phyloP scores from a whole-genome alignment of 2,888 invertebrate genomes.

The Drosophila gaucha region DNA sequence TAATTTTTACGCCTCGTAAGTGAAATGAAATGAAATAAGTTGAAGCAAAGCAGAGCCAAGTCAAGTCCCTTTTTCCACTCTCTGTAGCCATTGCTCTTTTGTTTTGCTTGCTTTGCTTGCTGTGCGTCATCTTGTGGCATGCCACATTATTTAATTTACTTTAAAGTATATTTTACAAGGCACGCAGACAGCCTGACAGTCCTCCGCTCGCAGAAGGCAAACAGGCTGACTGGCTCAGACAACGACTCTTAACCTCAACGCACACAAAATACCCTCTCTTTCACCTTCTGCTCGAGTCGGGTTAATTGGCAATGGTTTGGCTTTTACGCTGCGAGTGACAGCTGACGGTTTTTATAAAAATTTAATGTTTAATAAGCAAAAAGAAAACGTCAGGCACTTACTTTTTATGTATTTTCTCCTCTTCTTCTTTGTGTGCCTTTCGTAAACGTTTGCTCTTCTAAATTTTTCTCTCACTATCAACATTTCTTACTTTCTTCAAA shows the following conservation, averaged over 20 bases:
- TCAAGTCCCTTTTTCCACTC: background rate
- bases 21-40: conserved; percentile 72
- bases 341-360: no score
- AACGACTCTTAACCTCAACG: conserved; percentile 39
- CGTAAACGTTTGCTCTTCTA: background rate
- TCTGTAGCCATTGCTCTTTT: background rate
- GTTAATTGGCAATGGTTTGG: conserved; percentile 8
- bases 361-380: no score
- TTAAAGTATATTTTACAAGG: conserved; percentile 67
- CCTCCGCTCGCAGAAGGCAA: conserved; percentile 8
- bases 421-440: background rate
- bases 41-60: conserved; percentile 17
- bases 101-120: conserved; percentile 21
- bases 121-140: conserved; percentile 65
- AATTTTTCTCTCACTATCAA: no score
- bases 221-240: conserved; percentile 25
- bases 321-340: background rate
- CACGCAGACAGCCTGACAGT: conserved; percentile 34
- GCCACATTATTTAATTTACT: conserved; percentile 80
- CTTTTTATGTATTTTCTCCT: background rate
- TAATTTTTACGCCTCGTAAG: conserved; percentile 77
- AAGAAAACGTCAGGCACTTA: no score
- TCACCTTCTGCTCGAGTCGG: background rate
- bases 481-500: no score
- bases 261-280: conserved; percentile 23